Percentiles rank a stretch among this genome's conserved stretches.
phyloP scores from a whole-genome alignment of 2,797 vertebrate species.

The Brotula barbata region DNA sequence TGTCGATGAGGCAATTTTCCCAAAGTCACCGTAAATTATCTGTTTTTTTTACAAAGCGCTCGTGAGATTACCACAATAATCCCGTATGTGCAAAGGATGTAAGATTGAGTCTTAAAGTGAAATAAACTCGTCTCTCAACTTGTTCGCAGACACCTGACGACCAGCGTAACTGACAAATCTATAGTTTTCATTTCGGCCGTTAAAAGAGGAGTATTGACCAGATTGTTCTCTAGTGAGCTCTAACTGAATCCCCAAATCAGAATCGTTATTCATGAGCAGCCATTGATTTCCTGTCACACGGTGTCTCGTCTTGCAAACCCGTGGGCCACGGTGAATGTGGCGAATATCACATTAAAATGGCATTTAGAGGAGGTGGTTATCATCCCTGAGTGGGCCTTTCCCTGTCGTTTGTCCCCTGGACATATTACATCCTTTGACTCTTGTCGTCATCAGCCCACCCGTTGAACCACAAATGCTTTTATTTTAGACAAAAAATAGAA shows the following conservation, averaged over 20 bases:
- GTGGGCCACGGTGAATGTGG: constrained; percentile 42
- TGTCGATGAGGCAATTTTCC: no score
- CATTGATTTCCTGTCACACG: constrained; percentile 67
- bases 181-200: constrained; percentile 50
- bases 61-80: no score
- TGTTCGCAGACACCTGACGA: constrained; percentile 7
- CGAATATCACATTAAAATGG: constrained; percentile 48
- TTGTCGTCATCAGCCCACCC: constrained; percentile 10
- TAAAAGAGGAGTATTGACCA: constrained; percentile 52
- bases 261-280: constrained; percentile 64
- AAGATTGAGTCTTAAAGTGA: neutral
- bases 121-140: neutral
- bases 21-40: no score
- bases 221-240: constrained; percentile 41
- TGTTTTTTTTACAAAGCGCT: no score
- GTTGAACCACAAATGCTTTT: constrained; percentile 10
- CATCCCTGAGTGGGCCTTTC: constrained; percentile 15
- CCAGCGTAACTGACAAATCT: constrained; percentile 21
- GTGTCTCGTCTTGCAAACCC: constrained; percentile 39
- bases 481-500: constrained; percentile 5
- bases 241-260: constrained; percentile 42
- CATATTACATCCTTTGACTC: constrained; percentile 4
- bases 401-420: constrained; percentile 28
- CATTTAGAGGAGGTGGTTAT: constrained; percentile 9
- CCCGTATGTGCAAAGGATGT: no score